Evolutionary conservation across 2,797 vertebrate genomes (phyloP).

Genomic region (Spinus pinus): DNA sequence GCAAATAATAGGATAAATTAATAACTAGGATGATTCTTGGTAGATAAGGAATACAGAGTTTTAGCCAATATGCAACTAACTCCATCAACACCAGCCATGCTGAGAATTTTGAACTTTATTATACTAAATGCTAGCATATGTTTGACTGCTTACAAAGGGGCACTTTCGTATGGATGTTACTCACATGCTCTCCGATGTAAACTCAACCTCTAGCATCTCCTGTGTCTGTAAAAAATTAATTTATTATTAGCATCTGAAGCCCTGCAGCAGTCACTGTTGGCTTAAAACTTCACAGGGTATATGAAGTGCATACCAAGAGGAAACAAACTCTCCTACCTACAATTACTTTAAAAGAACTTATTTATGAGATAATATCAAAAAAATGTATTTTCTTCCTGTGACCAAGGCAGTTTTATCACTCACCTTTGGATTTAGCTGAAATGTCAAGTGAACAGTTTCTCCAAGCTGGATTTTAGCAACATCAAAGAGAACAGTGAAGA

Average conservation of each 20-base stretch:
- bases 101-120: background rate
- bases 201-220: constrained; percentile 79
- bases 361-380: background rate
- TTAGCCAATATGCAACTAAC: background rate
- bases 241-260: background rate
- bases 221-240: constrained; percentile 65
- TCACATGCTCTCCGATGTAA: constrained; percentile 78
- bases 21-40: background rate
- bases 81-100: background rate
- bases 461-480: constrained; percentile 76
- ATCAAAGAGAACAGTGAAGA: constrained; percentile 78
- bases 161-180: background rate
- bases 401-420: background rate
- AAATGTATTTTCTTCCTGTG: background rate
- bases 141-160: background rate
- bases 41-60: background rate
- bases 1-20: background rate
- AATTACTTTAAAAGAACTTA: background rate
- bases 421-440: constrained; percentile 73
- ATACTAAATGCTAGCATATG: background rate
- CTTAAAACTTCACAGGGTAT: background rate
- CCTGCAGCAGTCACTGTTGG: background rate
- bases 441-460: constrained; percentile 73
- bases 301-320: background rate
- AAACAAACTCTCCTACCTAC: background rate